phyloP scores from a whole-genome alignment of 2,113 vertebrate species.

The Phaethon lepturus region DNA sequence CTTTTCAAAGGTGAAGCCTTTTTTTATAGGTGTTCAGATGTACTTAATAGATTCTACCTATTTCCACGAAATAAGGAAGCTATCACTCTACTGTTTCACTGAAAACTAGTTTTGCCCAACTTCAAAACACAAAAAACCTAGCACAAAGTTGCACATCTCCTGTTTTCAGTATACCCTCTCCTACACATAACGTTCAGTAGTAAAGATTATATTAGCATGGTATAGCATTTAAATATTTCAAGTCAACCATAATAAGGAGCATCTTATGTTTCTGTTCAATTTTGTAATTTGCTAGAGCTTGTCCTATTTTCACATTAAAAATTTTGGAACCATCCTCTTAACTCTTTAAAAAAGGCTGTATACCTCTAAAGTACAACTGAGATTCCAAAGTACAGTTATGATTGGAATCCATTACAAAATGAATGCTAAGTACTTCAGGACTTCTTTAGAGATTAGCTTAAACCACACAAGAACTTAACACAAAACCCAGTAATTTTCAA shows the following conservation, averaged over 20 bases:
- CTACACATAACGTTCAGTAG: not conserved
- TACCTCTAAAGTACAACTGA: not conserved
- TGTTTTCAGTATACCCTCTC: not conserved
- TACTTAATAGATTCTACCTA: not conserved
- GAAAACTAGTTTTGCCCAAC: not conserved
- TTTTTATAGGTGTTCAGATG: not conserved
- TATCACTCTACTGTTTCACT: not conserved
- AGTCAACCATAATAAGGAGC: not conserved
- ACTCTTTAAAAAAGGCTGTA: not conserved
- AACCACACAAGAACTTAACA: not conserved
- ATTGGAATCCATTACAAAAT: not conserved
- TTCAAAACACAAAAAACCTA: not conserved
- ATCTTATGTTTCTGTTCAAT: not conserved
- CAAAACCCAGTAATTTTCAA: not conserved
- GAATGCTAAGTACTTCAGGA: not conserved
- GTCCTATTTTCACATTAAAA: not conserved
- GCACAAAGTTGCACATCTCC: not conserved
- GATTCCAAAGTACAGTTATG: not conserved
- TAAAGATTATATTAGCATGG: not conserved
- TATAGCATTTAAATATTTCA: not conserved
- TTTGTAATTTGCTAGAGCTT: not conserved
- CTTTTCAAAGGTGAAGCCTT: not conserved
- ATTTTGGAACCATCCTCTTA: not conserved
- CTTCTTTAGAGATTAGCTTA: constrained; percentile 23
- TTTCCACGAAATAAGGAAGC: not conserved